Percentiles rank a stretch among this genome's conserved stretches.
Evolutionary conservation across 2,888 invertebrate genomes (phyloP).

Genomic region (Diogma glabrata): DNA sequence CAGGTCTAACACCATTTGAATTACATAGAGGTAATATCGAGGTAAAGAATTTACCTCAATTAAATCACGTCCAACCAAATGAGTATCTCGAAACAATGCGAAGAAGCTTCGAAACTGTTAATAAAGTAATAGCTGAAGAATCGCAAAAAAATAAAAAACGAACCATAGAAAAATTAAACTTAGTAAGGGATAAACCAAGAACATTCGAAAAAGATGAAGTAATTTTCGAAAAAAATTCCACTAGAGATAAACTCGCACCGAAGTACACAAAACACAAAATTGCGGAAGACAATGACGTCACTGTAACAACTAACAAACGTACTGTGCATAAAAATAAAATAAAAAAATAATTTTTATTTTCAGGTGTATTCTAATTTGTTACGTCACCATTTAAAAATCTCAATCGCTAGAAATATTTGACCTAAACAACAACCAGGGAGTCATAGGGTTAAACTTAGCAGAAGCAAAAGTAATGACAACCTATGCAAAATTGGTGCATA

Average conservation of each 20-base stretch:
- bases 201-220: neutral
- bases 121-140: neutral
- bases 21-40: neutral
- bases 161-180: slow-evolving; percentile 1
- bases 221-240: neutral
- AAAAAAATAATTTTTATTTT: neutral
- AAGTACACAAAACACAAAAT: neutral
- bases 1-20: neutral
- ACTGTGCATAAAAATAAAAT: slow-evolving; percentile 2
- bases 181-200: neutral
- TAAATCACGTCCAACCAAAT: neutral
- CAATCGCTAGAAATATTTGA: slow-evolving; percentile 3
- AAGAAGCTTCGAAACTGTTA: neutral
- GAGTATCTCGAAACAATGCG: neutral
- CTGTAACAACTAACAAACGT: slow-evolving; percentile 2
- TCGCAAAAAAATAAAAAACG: neutral
- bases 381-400: neutral
- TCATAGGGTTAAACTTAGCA: neutral
- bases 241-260: neutral
- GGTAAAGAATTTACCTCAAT: neutral
- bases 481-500: neutral
- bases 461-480: slow-evolving; percentile 1
- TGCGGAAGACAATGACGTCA: neutral
- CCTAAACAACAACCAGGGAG: slow-evolving; percentile 1
- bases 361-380: neutral